These are phyloP conservation scores for Anguilla japonica DNA, from an alignment of 2,113 vertebrate species.

Conservation along the genomic window DNA sequence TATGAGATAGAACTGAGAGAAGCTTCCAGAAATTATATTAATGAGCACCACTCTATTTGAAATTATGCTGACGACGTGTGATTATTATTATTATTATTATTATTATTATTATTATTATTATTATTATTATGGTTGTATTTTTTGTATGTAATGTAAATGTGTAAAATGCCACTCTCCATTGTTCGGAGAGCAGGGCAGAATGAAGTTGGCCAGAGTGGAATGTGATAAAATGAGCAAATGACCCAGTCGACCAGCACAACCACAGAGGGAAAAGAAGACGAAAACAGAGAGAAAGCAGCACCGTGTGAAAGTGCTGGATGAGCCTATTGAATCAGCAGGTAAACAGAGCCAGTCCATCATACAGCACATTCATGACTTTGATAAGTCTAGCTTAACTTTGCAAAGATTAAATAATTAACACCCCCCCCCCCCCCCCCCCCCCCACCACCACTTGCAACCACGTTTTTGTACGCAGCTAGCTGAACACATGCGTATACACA, in stretches of 20 bases:
- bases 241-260: not conserved
- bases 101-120: not conserved
- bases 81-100: not conserved
- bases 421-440: too few relatives aligned
- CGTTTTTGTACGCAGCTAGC: conserved; percentile 34
- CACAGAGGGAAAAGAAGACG: not conserved
- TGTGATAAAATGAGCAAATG: not conserved
- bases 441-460: not conserved
- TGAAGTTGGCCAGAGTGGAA: not conserved
- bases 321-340: not conserved
- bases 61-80: not conserved
- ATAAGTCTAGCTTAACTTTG: not conserved
- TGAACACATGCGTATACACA: conserved; percentile 40
- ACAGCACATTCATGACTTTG: not conserved
- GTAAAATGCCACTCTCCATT: not conserved
- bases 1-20: not conserved
- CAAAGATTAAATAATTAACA: not conserved
- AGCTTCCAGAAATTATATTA: not conserved
- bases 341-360: not conserved
- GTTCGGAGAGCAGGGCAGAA: not conserved
- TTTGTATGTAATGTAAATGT: not conserved
- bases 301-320: too few relatives aligned
- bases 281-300: not conserved
- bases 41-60: not conserved
- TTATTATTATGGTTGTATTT: not conserved